A percentile compares a stretch with the other conserved stretches of the same genome.
Conservation (phyloP, 2,113 vertebrate genomes). For the Hemicordylus capensis region DNA sequence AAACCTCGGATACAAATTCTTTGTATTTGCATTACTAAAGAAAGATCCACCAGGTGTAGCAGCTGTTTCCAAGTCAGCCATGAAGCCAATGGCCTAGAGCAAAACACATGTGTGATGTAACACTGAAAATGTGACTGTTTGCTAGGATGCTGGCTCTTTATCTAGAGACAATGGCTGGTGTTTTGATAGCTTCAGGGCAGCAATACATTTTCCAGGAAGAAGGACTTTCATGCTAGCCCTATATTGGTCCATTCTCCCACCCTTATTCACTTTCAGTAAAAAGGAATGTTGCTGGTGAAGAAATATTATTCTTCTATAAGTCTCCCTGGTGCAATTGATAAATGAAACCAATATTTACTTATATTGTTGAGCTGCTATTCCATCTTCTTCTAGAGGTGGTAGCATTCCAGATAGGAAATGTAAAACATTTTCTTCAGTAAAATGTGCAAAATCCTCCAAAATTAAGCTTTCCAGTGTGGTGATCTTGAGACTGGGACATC, state of each 20-base stretch:
- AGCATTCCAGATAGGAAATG: neutral
- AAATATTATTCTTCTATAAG: neutral
- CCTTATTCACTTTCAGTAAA: neutral
- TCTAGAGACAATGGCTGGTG: neutral
- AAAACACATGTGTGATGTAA: neutral
- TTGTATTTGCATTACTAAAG: neutral
- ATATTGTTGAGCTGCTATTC: neutral
- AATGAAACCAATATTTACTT: neutral
- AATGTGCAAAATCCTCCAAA: neutral
- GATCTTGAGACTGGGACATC: neutral
- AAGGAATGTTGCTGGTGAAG: neutral
- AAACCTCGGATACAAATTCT: too few relatives aligned
- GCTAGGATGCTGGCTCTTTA: neutral
- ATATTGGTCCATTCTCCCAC: neutral
- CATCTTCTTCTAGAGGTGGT: rapidly evolving
- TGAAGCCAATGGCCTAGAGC: neutral
- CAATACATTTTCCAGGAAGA: neutral
- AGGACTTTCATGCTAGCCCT: neutral
- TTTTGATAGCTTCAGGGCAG: neutral
- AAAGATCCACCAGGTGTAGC: neutral
- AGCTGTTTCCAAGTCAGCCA: neutral
- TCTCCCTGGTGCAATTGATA: neutral
- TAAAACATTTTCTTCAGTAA: neutral
- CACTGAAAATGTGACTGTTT: rapidly evolving
- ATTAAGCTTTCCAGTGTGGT: neutral